Evolutionary conservation across 2,113 vertebrate genomes (phyloP).

Genomic region (Bombycilla garrulus): DNA sequence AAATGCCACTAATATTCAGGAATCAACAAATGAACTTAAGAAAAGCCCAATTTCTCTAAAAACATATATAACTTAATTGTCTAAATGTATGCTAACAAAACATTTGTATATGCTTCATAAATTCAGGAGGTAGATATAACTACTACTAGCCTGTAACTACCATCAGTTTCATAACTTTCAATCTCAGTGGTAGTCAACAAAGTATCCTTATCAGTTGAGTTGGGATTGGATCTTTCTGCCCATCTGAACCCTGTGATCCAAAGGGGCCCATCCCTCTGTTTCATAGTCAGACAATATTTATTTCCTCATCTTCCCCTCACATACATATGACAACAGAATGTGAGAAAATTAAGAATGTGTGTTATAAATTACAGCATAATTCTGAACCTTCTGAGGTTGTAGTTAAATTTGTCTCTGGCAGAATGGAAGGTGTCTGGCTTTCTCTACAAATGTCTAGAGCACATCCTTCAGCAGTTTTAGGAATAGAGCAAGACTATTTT

Average conservation of each 20-base stretch:
- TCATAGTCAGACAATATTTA: background rate
- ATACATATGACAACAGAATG: conserved; percentile 4
- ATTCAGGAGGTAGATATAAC: background rate
- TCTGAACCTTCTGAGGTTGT: background rate
- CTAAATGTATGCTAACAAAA: background rate
- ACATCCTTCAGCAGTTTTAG: background rate
- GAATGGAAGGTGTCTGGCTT: background rate
- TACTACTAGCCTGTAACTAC: background rate
- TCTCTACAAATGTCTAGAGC: background rate
- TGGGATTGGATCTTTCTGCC: background rate
- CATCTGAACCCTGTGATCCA: background rate
- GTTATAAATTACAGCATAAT: background rate
- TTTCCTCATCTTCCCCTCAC: conserved; percentile 1
- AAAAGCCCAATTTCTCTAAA: background rate
- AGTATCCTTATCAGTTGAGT: background rate
- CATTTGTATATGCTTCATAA: background rate
- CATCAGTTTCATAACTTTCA: background rate
- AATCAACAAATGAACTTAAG: background rate
- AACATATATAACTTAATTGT: background rate
- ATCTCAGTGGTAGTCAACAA: background rate
- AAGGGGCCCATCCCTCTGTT: background rate
- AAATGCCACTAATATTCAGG: background rate
- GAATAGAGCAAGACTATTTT: background rate
- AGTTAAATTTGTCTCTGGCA: conserved; percentile 20
- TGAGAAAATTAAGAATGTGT: conserved; percentile 30